Evolutionary conservation across 2,888 invertebrate genomes (phyloP), one percentile per base, ranked within the genome.

Genomic region (Dicyrtoma fusca): DNA sequence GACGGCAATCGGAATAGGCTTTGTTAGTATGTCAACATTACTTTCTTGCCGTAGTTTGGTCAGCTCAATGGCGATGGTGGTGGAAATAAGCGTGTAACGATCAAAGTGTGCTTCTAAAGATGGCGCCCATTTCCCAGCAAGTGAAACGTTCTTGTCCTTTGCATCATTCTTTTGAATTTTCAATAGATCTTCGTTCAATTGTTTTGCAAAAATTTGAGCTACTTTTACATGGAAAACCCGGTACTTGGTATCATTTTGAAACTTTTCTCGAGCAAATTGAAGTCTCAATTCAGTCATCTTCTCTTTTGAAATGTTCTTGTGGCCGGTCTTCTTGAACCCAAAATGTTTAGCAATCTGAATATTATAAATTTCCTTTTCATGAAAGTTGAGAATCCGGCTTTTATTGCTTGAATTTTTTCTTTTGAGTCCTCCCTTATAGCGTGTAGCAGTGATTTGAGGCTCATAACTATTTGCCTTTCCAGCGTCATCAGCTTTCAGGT

Each of bases 121-220:
- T 11, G 77, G 77, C 1, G 76, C 77, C 77, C 77, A 77, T 62
- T 77, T 77, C 1, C 57, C 76, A 53, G 66, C 75, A 19, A 77
- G 53, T 0, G 73, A 75, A 34, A 74, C 63, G 5, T 65, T 53
- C 5, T 51, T 59, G n/a, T 23, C 57, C 21, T 44, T 23, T 23
- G 55, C n/a, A n/a, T 8, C n/a, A 14, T 23, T 26, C 13, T 34
- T 34, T 19, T 5, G 17, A 8, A 10, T 25, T 1, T 44, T 13
- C 10, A 51, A 61, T 19, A 74, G 42, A 62, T 77, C 76, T 3
- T 47, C 45, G 21, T 59, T 53, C 23, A 77, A 59, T 61, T 74
- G 75, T 10, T 57, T 49, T 10, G 74, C 72, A 74, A 74, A 76
- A 14, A 77, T 62, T 21, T 73, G 61, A 14, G 76, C 77, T 34